Percentiles rank a stretch among this genome's conserved stretches.
These are phyloP conservation scores for Machimus atricapillus DNA, from an alignment of 2,888 invertebrate species.

Conservation along the genomic window DNA sequence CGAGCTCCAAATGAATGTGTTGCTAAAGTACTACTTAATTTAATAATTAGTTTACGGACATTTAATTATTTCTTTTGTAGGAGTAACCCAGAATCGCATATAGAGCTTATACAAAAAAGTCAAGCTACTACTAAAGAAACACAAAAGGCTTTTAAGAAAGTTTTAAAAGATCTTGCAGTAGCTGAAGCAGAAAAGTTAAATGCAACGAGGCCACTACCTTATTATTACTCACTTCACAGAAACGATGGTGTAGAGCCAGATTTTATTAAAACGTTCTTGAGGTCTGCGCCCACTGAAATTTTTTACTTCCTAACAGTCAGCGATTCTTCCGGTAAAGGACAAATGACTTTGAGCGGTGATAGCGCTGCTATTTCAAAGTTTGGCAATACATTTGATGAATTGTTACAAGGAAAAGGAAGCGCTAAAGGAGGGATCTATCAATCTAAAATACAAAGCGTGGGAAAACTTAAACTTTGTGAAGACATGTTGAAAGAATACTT, in stretches of 20 bases:
- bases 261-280: slow-evolving; percentile 74
- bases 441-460: slow-evolving; percentile 76
- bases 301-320: slow-evolving; percentile 75
- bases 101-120: slow-evolving; percentile 76
- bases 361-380: slow-evolving; percentile 55
- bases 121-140: slow-evolving; percentile 71
- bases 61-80: slow-evolving; percentile 60
- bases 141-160: slow-evolving; percentile 71
- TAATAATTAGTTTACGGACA: neutral
- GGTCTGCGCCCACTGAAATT: slow-evolving; percentile 67
- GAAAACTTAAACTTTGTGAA: slow-evolving; percentile 70
- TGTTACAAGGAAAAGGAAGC: slow-evolving; percentile 79
- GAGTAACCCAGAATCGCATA: slow-evolving; percentile 74
- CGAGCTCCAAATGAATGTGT: slow-evolving; percentile 71
- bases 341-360: slow-evolving; percentile 65
- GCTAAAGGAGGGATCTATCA: slow-evolving; percentile 76
- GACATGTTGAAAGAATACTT: slow-evolving; percentile 69
- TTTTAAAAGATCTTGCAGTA: slow-evolving; percentile 74
- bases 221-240: slow-evolving; percentile 68
- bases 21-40: slow-evolving; percentile 70
- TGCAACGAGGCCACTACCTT: slow-evolving; percentile 63
- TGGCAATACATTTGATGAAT: slow-evolving; percentile 67
- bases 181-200: slow-evolving; percentile 72
- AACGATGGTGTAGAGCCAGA: slow-evolving; percentile 79
- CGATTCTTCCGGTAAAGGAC: slow-evolving; percentile 70